phyloP scores from a whole-genome alignment of 1,140 invertebrate species.

The Campoletis sonorensis region DNA sequence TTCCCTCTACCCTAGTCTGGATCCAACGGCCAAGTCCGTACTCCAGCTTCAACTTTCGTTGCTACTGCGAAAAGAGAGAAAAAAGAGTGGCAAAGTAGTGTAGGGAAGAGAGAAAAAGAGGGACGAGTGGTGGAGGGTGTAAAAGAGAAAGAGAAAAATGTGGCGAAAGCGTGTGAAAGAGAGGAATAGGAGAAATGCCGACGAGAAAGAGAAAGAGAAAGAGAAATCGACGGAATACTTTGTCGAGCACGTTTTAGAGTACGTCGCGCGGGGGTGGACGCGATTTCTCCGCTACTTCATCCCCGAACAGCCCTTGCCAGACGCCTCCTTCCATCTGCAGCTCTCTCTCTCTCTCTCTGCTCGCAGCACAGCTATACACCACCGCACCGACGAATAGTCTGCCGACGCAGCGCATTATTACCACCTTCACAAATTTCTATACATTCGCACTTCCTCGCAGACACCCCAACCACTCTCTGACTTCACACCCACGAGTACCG shows the following conservation, averaged over 20 bases:
- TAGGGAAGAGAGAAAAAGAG: not conserved
- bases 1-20: conserved; percentile 57
- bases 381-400: not conserved
- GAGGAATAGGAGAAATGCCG: not conserved
- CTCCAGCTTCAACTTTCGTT: conserved; percentile 27
- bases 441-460: no score
- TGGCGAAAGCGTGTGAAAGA: not conserved
- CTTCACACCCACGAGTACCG: no score
- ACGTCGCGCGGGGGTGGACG: conserved; percentile 17
- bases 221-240: conserved; percentile 7
- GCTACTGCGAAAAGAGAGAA: not conserved
- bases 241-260: conserved; percentile 28
- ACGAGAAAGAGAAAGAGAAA: not conserved
- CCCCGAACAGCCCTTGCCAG: conserved; percentile 1
- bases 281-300: conserved; percentile 19
- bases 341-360: no score
- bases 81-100: not conserved
- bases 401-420: conserved; percentile 25
- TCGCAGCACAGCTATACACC: not conserved
- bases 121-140: not conserved
- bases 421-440: not conserved
- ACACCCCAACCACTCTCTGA: no score
- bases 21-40: conserved; percentile 40
- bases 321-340: not conserved
- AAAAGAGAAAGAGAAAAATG: not conserved